These are phyloP conservation scores for Orchestes rusci DNA, from an alignment of 2,888 invertebrate genomes.

Conservation along the genomic window DNA sequence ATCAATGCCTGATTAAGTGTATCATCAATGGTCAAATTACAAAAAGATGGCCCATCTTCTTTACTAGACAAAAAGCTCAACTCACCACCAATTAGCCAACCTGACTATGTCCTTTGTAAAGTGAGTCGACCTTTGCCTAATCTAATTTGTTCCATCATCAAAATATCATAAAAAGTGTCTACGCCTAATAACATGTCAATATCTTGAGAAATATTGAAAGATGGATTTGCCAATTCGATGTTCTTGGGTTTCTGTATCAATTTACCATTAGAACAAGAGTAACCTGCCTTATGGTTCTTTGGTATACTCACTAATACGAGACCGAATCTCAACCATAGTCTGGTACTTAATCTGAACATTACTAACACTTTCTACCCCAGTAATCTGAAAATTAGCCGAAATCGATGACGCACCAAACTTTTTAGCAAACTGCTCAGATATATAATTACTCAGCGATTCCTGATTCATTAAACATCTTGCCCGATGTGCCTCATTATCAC, in stretches of 20 bases:
- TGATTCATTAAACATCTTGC: not conserved
- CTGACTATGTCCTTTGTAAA: too few relatives aligned
- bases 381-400: not conserved
- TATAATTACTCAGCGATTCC: not conserved
- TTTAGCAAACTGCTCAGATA: slow-evolving; percentile 1
- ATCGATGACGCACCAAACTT: not conserved
- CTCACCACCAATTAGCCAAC: too few relatives aligned
- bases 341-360: slow-evolving; percentile 3
- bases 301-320: not conserved
- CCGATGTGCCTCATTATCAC: not conserved
- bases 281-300: too few relatives aligned
- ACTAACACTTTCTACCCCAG: not conserved
- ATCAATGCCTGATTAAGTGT: too few relatives aligned
- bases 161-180: slow-evolving; percentile 1
- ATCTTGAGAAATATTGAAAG: not conserved
- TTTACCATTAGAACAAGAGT: too few relatives aligned
- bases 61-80: too few relatives aligned
- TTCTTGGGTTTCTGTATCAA: too few relatives aligned
- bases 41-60: too few relatives aligned
- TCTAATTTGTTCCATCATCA: too few relatives aligned
- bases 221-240: slow-evolving; percentile 5
- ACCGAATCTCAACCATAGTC: not conserved
- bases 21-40: too few relatives aligned
- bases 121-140: too few relatives aligned
- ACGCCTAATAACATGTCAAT: slow-evolving; percentile 2